Conservation (phyloP, 2,888 invertebrate species). For the Sesia apiformis region DNA sequence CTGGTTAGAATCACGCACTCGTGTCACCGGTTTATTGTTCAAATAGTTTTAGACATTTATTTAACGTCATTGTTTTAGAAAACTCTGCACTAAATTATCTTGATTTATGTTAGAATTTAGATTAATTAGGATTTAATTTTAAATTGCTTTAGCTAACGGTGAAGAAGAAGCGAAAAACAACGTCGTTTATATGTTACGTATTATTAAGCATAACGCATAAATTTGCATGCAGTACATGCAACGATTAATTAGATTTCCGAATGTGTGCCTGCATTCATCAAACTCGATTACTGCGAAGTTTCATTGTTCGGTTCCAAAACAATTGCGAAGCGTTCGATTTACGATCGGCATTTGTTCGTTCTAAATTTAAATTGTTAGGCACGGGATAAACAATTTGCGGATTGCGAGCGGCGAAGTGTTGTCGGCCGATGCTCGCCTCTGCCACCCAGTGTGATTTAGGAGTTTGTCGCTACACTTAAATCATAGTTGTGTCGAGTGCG, state of each 20-base stretch:
- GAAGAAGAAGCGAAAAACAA: no score
- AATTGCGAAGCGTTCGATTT: slow-evolving; percentile 60
- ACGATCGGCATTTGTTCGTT: slow-evolving; percentile 64
- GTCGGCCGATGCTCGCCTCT: slow-evolving; percentile 48
- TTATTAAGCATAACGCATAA: neutral
- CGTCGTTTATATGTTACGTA: no score
- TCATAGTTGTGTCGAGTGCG: slow-evolving; percentile 50
- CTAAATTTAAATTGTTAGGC: slow-evolving; percentile 71
- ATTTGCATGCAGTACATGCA: neutral
- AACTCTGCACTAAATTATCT: slow-evolving; percentile 21
- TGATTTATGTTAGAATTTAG: neutral
- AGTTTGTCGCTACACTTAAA: slow-evolving; percentile 52
- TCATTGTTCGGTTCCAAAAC: slow-evolving; percentile 58
- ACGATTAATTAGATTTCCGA: neutral
- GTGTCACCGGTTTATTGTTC: slow-evolving; percentile 31
- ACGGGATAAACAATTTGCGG: slow-evolving; percentile 69
- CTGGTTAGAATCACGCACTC: slow-evolving; percentile 17
- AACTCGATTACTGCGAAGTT: slow-evolving; percentile 42
- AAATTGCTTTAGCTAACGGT: no score
- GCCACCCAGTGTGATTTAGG: slow-evolving; percentile 65
- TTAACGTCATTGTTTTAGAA: slow-evolving; percentile 25
- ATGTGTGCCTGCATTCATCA: slow-evolving; percentile 29
- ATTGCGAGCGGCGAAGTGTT: slow-evolving; percentile 57
- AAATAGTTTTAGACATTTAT: slow-evolving; percentile 18
- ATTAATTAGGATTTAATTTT: no score